Conservation (phyloP, 2,113 vertebrate species). For the Casuarius casuarius region DNA sequence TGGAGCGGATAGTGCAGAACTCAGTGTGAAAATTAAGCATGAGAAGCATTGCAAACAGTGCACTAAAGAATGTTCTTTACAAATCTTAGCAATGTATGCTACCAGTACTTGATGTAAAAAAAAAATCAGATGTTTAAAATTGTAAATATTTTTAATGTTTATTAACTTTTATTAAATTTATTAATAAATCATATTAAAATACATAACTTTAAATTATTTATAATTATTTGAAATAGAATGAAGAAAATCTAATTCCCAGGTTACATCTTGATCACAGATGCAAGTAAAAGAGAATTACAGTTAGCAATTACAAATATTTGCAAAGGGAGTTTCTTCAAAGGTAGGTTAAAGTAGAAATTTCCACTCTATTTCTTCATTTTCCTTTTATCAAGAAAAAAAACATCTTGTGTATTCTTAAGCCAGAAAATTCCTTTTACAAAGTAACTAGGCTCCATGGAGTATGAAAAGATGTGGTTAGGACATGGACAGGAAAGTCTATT, state of each 20-base stretch:
- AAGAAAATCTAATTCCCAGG: neutral
- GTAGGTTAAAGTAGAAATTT: neutral
- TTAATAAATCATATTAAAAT: neutral
- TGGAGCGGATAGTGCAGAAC: neutral
- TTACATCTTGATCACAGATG: neutral
- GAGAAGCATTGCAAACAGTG: neutral
- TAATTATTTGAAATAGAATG: neutral
- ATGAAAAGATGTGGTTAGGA: neutral
- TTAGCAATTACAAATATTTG: neutral
- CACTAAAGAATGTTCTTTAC: neutral
- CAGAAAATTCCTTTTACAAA: neutral
- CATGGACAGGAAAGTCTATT: neutral
- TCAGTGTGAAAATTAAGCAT: slow-evolving; percentile 8
- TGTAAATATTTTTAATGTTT: neutral
- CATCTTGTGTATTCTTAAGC: neutral
- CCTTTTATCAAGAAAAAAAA: neutral
- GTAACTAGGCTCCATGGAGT: neutral
- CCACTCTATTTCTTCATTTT: neutral
- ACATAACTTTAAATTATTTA: neutral
- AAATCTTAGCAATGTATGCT: neutral
- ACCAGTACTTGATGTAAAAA: neutral
- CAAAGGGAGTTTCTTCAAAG: neutral
- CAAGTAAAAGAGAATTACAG: neutral
- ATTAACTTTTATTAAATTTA: neutral
- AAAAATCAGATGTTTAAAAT: neutral